phyloP scores from a whole-genome alignment of 2,888 invertebrate genomes.

The Ennomos fuscantarius region DNA sequence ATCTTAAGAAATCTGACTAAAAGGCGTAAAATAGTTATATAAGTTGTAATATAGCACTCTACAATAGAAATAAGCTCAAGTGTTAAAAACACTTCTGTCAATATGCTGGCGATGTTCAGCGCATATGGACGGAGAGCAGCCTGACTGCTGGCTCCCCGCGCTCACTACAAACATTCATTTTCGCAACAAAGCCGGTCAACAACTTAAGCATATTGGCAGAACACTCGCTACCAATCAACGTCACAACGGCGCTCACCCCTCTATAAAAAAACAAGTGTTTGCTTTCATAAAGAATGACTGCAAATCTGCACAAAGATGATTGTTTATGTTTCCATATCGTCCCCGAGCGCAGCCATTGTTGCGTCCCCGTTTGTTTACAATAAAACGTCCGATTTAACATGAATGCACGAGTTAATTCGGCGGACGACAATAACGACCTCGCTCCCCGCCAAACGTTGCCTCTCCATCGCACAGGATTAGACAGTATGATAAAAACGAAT shows the following conservation, averaged over 20 bases:
- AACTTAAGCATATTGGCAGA: conserved; percentile 79
- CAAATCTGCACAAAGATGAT: conserved; percentile 81
- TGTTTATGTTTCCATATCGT: conserved; percentile 80
- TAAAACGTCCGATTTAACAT: conserved; percentile 79
- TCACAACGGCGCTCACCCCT: conserved; percentile 64
- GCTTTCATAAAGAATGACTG: conserved; percentile 81
- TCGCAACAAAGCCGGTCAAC: conserved; percentile 75
- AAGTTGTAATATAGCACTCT: too few relatives aligned
- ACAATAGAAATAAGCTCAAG: too few relatives aligned
- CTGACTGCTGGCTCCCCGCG: conserved; percentile 30
- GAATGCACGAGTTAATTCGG: conserved; percentile 76
- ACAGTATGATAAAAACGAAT: conserved; percentile 77
- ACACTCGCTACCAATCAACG: conserved; percentile 80
- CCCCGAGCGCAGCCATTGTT: conserved; percentile 68
- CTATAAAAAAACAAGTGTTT: conserved; percentile 78
- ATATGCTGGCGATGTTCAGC: conserved; percentile 45
- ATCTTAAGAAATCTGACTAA: too few relatives aligned
- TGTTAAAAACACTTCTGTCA: conserved; percentile 8
- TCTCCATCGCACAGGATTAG: conserved; percentile 56
- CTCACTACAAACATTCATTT: conserved; percentile 75
- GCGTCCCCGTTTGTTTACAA: conserved; percentile 66
- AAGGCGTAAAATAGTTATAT: too few relatives aligned
- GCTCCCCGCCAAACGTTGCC: conserved; percentile 42
- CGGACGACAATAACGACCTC: conserved; percentile 63
- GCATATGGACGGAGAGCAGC: conserved; percentile 45